Conservation (phyloP, 1,140 invertebrate species). For the Brachionus asplanchnoidis region DNA sequence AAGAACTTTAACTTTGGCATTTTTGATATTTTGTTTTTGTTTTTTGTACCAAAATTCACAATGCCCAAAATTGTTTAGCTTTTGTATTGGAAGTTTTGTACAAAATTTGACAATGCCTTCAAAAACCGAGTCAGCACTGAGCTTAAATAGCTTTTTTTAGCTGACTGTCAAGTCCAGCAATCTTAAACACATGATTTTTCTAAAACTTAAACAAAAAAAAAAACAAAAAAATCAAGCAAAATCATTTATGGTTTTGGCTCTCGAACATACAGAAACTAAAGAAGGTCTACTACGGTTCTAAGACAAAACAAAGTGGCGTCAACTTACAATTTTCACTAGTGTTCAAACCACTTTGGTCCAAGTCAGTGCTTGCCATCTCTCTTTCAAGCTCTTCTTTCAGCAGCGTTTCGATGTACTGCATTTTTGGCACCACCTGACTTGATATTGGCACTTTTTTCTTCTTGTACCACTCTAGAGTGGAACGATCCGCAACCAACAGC, state of each 20-base stretch:
- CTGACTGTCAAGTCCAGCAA: not conserved
- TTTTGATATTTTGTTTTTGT: too few species aligned
- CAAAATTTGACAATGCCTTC: not conserved
- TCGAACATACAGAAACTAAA: not conserved
- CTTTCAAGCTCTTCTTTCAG: constrained; percentile 35
- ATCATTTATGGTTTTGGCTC: constrained; percentile 23
- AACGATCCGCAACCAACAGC: constrained; percentile 7
- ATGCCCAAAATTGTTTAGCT: too few species aligned
- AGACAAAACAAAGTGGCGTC: not conserved
- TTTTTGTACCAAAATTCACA: too few species aligned
- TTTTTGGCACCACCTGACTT: constrained; percentile 28
- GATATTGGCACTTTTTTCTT: constrained; percentile 35
- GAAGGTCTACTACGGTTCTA: not conserved
- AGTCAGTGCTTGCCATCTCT: constrained; percentile 19
- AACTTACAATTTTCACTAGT: not conserved
- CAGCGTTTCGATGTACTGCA: constrained; percentile 40
- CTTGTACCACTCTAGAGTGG: constrained; percentile 21
- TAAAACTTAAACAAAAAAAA: not conserved
- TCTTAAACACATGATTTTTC: not conserved
- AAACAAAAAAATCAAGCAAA: not conserved
- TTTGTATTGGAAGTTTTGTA: too few species aligned
- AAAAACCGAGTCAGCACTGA: not conserved
- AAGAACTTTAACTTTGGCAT: too few species aligned
- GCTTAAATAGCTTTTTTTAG: not conserved
- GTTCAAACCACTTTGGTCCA: constrained; percentile 30